Base-by-base conservation (phyloP, 2,797 vertebrate species). In the Lepus oiostolus region DNA sequence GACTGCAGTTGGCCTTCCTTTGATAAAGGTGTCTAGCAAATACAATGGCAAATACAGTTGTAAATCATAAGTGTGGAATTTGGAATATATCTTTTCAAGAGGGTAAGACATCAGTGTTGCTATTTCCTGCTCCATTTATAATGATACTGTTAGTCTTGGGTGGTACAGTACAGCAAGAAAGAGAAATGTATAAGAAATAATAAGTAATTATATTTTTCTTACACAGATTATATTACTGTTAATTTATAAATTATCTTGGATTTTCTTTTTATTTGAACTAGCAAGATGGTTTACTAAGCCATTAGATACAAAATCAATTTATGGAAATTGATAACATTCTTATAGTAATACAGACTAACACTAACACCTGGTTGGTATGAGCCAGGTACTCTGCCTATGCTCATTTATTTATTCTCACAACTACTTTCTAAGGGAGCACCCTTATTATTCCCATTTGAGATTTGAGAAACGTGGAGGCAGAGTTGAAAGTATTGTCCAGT, bases 241-340 rank as follows among this genome's bases (percentile, higher is more conserved):
- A 85, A 81, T 81, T 71, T 67, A 42, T 58, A 28, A 16, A 75
- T 70, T 89, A 71, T 67, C 65, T 95, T 81, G 5, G 21, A 79
- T 91, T 91, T 88, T 94, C 72, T 89, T 92, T 91, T 89, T 85
- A 42, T 91, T 89, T 88, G 81, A 96, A 42, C 22, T 80, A 91
- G 92, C 8, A 82, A 50, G 32, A 54, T 54, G 76, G 22, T 93
- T 91, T 95, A 22, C 28, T 87, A 87, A 62, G 24, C 32, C 32
- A 7, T 50, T 83, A 87, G 83, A 22, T 62, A 86, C 28, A 80
- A 94, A 93, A 79, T 75, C 24, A 91, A 65, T 68, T 89, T 70
- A 90, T 38, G 32, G 28, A 93, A 95, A 82, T 93, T 86, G 68
- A 76, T 90, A 90, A 58, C 30, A 38, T 88, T 88, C 74, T 82